Evolutionary conservation across 2,797 vertebrate genomes (phyloP), one percentile per base, ranked within the genome.

Genomic region (Falco novaeseelandiae): DNA sequence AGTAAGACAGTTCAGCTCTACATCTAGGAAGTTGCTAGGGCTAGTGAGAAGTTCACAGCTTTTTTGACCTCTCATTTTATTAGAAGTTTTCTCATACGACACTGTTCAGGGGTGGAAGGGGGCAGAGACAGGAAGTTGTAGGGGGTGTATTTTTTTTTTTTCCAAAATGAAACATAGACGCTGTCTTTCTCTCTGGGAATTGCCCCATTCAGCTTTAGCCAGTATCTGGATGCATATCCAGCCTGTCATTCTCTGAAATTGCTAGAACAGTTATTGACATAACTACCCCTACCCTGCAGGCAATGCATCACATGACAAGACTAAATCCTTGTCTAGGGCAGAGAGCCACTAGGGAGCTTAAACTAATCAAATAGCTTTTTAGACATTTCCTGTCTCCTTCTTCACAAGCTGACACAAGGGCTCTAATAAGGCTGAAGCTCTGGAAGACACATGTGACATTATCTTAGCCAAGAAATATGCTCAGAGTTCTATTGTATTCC

Each of bases 51-150:
- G 21, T 34, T 82, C 52, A 61, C 58, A 71, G 32, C 15, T 51
- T 15, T 14, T 55, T 82, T 57, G 71, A 44, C 63, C 48, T 69
- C 15, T 16, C 21, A 34, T 78, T 90, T 61, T 73, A 42, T 49
- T 29, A 25, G 19, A 59, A 57, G 21, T 14, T 46, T 61, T 58
- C 19, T 44, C 38, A 36, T 36, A 13, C 30, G 40, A 36, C 20
- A 48, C 52, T 42, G 18, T 40, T 66, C 42, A 80, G 15, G 13
- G 2, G 13, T 59, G 21, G 29, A 72, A 25, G 7, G 6, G 11
- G 9, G 5, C 12, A 51, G 36, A 13, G 8, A 32, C 0, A 0
- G 36, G 25, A 76, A 16, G 30, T 8, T 85, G 15, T 29, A 58
- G 38, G 16, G 15, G 58, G 7, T 20, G 7, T 20, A 14, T 26